Evolutionary conservation across 1,140 invertebrate genomes (phyloP).

Genomic region (Camponotus vicinus): DNA sequence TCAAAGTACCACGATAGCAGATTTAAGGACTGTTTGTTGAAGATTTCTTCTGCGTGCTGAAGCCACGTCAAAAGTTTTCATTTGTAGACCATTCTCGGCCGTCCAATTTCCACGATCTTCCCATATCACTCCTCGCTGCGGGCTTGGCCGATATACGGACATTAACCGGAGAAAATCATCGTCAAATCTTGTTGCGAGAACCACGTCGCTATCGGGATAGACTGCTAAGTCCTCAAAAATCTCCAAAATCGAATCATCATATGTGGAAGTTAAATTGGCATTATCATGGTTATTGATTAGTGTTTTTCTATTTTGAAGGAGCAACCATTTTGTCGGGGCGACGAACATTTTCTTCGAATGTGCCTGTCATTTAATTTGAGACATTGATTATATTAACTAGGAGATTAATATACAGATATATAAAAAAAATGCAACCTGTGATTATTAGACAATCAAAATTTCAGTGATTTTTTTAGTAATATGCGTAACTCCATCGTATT

Average conservation of each 20-base stretch:
- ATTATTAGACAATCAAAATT: neutral
- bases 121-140: constrained; percentile 53
- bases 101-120: constrained; percentile 78
- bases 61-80: constrained; percentile 40
- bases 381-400: neutral
- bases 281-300: constrained; percentile 29
- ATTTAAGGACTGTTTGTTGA: constrained; percentile 70
- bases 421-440: no score
- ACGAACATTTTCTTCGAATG: constrained; percentile 69
- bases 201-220: constrained; percentile 78
- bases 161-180: constrained; percentile 58
- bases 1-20: constrained; percentile 77
- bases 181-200: constrained; percentile 50
- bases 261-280: constrained; percentile 1
- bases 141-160: constrained; percentile 77
- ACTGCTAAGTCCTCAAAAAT: constrained; percentile 65
- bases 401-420: neutral
- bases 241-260: neutral
- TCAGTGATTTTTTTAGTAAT: no score
- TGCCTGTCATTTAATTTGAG: constrained; percentile 57
- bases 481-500: no score
- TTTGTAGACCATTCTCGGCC: constrained; percentile 46
- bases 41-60: constrained; percentile 76
- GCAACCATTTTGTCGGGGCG: constrained; percentile 77
- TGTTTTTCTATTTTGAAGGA: constrained; percentile 68